phyloP scores from a whole-genome alignment of 2,888 invertebrate species.

The Coleophora deauratella region DNA sequence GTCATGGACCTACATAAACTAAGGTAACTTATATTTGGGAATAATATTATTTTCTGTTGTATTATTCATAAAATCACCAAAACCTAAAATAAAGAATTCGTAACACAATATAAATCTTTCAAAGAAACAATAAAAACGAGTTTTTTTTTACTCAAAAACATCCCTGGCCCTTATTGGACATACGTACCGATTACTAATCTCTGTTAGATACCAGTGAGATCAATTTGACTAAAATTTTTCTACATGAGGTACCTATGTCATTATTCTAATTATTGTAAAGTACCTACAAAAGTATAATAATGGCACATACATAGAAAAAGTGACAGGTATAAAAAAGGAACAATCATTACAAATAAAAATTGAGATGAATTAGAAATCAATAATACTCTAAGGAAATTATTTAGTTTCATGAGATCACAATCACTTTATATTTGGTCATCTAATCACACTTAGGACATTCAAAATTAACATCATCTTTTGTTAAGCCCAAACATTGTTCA shows the following conservation, averaged over 20 bases:
- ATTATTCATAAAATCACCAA: neutral
- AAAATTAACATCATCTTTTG: slow-evolving; percentile 5
- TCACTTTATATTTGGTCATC: neutral
- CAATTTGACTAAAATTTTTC: no score
- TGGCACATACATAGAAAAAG: neutral
- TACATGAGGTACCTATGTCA: no score
- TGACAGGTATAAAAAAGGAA: neutral
- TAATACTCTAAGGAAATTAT: neutral
- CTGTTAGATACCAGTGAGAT: no score
- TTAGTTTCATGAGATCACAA: neutral
- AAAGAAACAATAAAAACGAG: neutral
- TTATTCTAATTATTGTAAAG: no score
- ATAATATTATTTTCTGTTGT: neutral
- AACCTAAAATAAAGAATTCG: neutral
- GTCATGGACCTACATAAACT: neutral
- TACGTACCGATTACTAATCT: no score
- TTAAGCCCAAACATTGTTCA: slow-evolving; percentile 7
- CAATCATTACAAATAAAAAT: neutral
- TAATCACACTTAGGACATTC: neutral
- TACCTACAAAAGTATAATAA: neutral
- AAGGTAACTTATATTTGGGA: neutral
- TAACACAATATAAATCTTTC: neutral
- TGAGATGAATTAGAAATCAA: no score
- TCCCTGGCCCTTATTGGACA: neutral
- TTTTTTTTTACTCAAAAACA: neutral